Percentiles rank a stretch among this genome's conserved stretches.
Conservation (phyloP, 1,140 invertebrate species). For the Cepaea nemoralis region DNA sequence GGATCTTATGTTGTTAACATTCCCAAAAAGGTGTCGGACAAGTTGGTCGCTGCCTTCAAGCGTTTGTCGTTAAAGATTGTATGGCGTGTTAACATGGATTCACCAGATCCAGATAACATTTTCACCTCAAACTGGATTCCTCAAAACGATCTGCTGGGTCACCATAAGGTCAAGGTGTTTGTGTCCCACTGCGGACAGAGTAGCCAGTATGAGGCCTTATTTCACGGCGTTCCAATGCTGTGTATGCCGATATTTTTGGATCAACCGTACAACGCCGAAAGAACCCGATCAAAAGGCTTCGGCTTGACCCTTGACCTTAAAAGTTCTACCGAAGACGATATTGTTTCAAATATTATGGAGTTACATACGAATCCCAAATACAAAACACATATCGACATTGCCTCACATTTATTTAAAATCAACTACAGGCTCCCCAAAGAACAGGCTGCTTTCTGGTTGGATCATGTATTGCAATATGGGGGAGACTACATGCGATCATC, state of each 20-base stretch:
- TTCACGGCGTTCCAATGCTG: conserved; percentile 69
- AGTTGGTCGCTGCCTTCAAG: conserved; percentile 35
- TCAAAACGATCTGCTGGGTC: conserved; percentile 45
- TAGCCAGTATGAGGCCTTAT: conserved; percentile 54
- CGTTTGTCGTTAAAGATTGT: conserved; percentile 24
- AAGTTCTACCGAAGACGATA: conserved; percentile 33
- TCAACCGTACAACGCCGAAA: conserved; percentile 46
- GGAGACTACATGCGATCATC: conserved; percentile 52
- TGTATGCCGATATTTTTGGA: conserved; percentile 77
- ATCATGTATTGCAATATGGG: conserved; percentile 58
- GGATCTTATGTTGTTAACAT: conserved; percentile 42
- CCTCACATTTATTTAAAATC: not conserved
- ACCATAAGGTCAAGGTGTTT: conserved; percentile 47
- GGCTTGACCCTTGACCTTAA: conserved; percentile 35
- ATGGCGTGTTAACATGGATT: conserved; percentile 32
- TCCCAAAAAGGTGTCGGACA: conserved; percentile 30
- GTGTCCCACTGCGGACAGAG: conserved; percentile 61
- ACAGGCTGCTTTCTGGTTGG: conserved; percentile 2
- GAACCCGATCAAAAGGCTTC: conserved; percentile 38
- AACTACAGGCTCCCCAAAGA: not conserved
- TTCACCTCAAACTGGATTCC: conserved; percentile 43
- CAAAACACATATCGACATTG: conserved; percentile 10
- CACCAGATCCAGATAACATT: conserved; percentile 23
- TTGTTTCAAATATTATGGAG: conserved; percentile 30
- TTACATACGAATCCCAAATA: conserved; percentile 32